These are phyloP conservation scores for Lasioglossum leucozonium DNA, from an alignment of 2,888 invertebrate species.

Conservation along the genomic window DNA sequence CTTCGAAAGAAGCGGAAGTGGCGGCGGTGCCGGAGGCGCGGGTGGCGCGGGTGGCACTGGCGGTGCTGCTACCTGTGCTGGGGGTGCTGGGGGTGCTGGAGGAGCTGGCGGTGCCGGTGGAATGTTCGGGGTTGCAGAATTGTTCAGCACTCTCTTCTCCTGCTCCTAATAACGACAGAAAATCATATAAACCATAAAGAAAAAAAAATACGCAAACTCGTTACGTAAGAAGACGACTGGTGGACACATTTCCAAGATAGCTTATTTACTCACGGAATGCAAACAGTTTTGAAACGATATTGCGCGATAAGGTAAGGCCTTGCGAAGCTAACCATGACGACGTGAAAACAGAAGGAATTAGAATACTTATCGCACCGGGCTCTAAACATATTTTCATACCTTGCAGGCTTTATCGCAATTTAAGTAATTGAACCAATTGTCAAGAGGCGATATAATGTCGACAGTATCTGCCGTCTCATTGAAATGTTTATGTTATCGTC, in stretches of 20 bases:
- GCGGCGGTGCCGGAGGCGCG: constrained; percentile 76
- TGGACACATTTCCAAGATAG: not conserved
- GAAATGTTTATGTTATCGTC: not conserved
- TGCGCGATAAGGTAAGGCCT: constrained; percentile 8
- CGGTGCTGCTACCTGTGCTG: constrained; percentile 64
- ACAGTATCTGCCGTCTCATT: not conserved
- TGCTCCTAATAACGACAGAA: constrained; percentile 73
- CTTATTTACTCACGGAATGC: not conserved
- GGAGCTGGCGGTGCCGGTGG: constrained; percentile 59
- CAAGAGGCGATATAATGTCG: not conserved
- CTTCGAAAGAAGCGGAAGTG: constrained; percentile 70
- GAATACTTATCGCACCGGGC: not conserved
- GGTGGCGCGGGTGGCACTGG: constrained; percentile 63
- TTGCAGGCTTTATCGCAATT: not conserved
- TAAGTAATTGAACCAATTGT: not conserved
- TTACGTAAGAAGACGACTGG: not conserved
- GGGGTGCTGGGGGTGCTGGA: constrained; percentile 69
- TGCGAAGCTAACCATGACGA: not conserved
- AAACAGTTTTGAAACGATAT: not conserved
- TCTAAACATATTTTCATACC: not conserved
- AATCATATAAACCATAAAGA: not conserved
- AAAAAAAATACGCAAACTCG: fast-evolving
- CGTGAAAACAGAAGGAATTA: not conserved
- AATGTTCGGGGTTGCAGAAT: constrained; percentile 18
- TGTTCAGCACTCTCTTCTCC: constrained; percentile 75